Evolutionary conservation across 2,113 vertebrate genomes (phyloP).

Genomic region (Myotis brandtii): DNA sequence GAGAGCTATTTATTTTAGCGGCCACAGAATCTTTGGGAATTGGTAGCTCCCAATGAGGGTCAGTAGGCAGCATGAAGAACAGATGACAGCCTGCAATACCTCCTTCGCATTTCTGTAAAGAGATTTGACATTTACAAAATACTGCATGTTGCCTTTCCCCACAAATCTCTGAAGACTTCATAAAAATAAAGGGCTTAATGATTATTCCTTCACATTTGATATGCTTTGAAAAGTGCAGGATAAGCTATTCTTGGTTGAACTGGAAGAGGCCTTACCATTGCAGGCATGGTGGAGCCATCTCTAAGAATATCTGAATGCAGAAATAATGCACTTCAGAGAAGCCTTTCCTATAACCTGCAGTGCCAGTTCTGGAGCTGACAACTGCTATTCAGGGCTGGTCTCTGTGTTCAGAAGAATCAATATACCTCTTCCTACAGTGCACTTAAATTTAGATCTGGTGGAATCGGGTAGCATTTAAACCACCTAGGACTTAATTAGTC

Average conservation of each 20-base stretch:
- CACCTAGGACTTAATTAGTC: constrained; percentile 10
- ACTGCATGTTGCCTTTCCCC: constrained; percentile 76
- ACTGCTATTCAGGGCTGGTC: background rate
- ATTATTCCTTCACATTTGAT: constrained; percentile 73
- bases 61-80: constrained; percentile 81
- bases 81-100: constrained; percentile 80
- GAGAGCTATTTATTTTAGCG: constrained; percentile 77
- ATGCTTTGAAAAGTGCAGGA: constrained; percentile 65
- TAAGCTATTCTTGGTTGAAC: constrained; percentile 54
- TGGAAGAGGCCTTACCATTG: background rate
- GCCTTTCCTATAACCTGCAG: background rate
- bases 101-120: constrained; percentile 84
- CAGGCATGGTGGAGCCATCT: background rate
- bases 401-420: constrained; percentile 45
- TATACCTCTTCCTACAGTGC: constrained; percentile 4
- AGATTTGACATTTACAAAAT: constrained; percentile 83
- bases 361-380: background rate
- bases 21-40: constrained; percentile 72
- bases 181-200: constrained; percentile 79
- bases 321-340: background rate
- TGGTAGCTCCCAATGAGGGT: constrained; percentile 74
- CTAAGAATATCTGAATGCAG: background rate
- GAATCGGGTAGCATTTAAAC: background rate
- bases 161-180: constrained; percentile 73
- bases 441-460: constrained; percentile 27